These are phyloP conservation scores for Maconellicoccus hirsutus DNA, from an alignment of 1,140 invertebrate genomes.

Conservation along the genomic window DNA sequence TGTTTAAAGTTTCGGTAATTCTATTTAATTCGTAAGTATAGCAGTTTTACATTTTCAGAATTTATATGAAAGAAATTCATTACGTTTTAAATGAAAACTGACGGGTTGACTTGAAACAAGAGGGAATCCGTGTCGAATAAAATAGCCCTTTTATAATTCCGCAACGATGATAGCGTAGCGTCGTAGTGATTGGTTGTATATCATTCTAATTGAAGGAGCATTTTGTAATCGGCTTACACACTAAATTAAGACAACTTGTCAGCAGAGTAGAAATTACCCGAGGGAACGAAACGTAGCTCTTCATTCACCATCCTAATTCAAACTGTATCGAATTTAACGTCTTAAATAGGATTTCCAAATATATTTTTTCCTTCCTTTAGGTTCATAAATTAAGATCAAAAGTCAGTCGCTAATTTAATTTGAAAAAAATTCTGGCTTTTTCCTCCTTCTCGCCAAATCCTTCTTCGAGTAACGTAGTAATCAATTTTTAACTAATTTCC, in stretches of 20 bases:
- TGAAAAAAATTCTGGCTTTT: background rate
- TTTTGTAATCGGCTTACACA: background rate
- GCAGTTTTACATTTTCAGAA: too few relatives aligned
- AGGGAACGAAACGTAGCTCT: background rate
- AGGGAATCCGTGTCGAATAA: background rate
- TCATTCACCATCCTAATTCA: background rate
- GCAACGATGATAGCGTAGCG: background rate
- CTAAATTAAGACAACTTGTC: constrained; percentile 5
- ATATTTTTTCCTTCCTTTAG: background rate
- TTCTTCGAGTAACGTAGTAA: too few relatives aligned
- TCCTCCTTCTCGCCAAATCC: background rate
- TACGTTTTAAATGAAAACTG: background rate
- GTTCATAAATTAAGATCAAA: background rate
- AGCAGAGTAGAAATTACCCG: background rate
- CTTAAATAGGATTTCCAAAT: background rate
- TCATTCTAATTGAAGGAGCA: background rate
- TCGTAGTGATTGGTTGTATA: background rate
- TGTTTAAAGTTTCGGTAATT: background rate
- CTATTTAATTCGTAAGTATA: too few relatives aligned
- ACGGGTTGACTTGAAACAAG: background rate
- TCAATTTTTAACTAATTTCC: too few relatives aligned
- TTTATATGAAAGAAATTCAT: too few relatives aligned
- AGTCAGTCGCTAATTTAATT: background rate
- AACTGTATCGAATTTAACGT: background rate
- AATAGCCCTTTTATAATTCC: background rate